phyloP scores from a whole-genome alignment of 2,113 vertebrate species.

The Ptilorrhoa leucosticta region DNA sequence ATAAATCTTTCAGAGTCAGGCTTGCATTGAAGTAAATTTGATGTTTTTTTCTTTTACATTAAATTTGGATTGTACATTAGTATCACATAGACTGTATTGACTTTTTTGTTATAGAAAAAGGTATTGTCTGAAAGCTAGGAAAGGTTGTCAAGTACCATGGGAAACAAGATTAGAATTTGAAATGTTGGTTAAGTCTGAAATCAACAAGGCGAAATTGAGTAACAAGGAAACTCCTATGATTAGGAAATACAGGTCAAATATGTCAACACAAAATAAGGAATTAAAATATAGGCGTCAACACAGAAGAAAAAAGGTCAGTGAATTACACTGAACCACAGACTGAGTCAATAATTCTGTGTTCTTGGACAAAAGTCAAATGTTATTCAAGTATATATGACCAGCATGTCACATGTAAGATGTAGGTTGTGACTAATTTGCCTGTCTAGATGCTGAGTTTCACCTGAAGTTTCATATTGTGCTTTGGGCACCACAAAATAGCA shows the following conservation, averaged over 20 bases:
- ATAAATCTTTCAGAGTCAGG: neutral
- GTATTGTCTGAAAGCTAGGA: neutral
- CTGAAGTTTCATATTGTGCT: neutral
- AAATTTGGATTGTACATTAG: neutral
- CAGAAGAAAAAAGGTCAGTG: neutral
- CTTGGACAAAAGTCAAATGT: slow-evolving; percentile 6
- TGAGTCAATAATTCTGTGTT: neutral
- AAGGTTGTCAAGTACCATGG: neutral
- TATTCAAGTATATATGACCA: neutral
- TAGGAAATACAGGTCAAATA: neutral
- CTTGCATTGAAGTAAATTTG: neutral
- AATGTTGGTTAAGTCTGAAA: neutral
- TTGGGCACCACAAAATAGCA: neutral
- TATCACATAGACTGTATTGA: neutral
- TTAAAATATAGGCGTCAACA: neutral
- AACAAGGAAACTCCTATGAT: neutral
- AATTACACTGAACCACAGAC: neutral
- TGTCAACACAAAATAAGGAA: neutral
- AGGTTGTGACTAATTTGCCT: neutral
- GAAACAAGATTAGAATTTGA: neutral
- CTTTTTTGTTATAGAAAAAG: neutral
- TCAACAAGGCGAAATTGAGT: neutral
- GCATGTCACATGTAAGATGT: neutral
- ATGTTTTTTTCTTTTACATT: neutral
- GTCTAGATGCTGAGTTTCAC: neutral